A percentile compares a stretch with the other conserved stretches of the same genome.
phyloP scores from a whole-genome alignment of 1,140 invertebrate species.

The Trichoplusia ni region DNA sequence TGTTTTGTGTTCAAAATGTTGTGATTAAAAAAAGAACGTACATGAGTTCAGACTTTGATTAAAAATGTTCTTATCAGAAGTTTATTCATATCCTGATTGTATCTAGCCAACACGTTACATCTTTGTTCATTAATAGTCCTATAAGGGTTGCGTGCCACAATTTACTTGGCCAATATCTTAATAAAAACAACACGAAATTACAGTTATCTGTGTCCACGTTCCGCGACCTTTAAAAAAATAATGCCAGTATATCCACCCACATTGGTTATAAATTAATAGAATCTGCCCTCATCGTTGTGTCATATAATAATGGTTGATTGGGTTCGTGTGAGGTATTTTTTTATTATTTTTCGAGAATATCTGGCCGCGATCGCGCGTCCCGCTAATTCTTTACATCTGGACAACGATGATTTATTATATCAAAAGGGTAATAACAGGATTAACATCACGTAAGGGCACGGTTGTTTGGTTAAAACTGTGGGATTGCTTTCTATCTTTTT shows the following conservation, averaged over 20 bases:
- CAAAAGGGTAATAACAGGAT: slow-evolving; percentile 52
- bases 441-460: slow-evolving; percentile 30
- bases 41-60: too few relatives aligned
- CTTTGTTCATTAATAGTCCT: neutral
- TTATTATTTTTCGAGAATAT: slow-evolving; percentile 68
- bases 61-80: too few relatives aligned
- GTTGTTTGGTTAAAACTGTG: slow-evolving; percentile 10
- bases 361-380: slow-evolving; percentile 51
- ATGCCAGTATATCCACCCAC: slow-evolving; percentile 78
- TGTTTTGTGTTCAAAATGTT: slow-evolving; percentile 15
- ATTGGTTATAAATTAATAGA: slow-evolving; percentile 81
- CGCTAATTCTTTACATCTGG: slow-evolving; percentile 69
- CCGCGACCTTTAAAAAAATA: slow-evolving; percentile 67
- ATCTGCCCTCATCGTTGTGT: slow-evolving; percentile 72
- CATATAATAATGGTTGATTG: slow-evolving; percentile 76
- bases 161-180: slow-evolving; percentile 45
- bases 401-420: slow-evolving; percentile 64
- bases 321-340: slow-evolving; percentile 79
- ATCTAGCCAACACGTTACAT: too few relatives aligned
- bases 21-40: too few relatives aligned
- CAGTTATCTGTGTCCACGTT: slow-evolving; percentile 62
- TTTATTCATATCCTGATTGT: too few relatives aligned
- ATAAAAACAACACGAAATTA: slow-evolving; percentile 65
- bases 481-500: too few relatives aligned
- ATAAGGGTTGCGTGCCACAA: neutral